These are phyloP conservation scores for Netelia inedita DNA, from an alignment of 2,888 invertebrate species.

Conservation along the genomic window DNA sequence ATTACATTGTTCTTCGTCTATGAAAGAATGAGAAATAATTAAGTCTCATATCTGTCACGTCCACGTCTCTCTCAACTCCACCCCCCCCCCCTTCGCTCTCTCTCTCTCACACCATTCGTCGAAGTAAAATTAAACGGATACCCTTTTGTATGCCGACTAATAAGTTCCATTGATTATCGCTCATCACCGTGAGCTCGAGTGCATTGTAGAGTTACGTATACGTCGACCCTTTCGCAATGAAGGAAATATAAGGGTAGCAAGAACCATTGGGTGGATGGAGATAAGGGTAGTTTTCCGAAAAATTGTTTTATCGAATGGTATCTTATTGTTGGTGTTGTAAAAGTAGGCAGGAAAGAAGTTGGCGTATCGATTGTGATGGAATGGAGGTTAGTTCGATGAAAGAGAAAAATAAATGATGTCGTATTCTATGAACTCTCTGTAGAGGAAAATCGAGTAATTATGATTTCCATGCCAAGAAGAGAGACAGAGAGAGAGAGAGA, in stretches of 20 bases:
- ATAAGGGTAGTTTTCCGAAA: not conserved
- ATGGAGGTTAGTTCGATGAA: not conserved
- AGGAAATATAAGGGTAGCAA: not conserved
- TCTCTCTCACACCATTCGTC: conserved; percentile 22
- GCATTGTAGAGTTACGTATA: not conserved
- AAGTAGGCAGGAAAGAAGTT: not conserved
- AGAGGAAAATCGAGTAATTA: conserved; percentile 66
- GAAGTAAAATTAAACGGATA: conserved; percentile 42
- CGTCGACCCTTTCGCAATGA: not conserved
- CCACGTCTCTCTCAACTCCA: not conserved
- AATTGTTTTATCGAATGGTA: not conserved
- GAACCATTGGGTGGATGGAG: not conserved
- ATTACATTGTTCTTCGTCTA: not conserved
- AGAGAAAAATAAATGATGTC: not conserved
- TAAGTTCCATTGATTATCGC: conserved; percentile 39
- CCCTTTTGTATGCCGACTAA: conserved; percentile 38
- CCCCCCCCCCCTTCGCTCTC: not conserved
- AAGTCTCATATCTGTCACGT: conserved; percentile 12
- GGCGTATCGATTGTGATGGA: not conserved
- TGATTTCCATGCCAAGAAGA: conserved; percentile 36
- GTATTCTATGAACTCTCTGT: not conserved
- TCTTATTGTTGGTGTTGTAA: not conserved
- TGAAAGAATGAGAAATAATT: conserved; percentile 54
- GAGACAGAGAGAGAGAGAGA: not conserved
- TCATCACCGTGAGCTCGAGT: not conserved